Evolutionary conservation across 2,113 vertebrate genomes (phyloP).

Genomic region (Miniopterus natalensis): DNA sequence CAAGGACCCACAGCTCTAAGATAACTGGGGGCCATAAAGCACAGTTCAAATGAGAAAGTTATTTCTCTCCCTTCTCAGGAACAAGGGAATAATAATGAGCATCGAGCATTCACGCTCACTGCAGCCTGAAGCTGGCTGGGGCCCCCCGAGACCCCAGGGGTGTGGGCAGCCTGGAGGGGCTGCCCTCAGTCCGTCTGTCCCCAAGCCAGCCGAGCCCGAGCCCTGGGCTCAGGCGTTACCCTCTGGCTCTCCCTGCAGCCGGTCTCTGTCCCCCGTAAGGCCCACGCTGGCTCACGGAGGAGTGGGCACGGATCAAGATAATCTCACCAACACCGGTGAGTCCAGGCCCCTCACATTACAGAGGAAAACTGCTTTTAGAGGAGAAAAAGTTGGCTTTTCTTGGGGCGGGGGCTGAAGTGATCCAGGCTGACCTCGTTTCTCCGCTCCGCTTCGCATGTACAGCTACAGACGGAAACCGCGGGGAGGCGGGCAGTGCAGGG

Average conservation of each 20-base stretch:
- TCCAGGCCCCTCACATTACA: neutral
- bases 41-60: neutral
- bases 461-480: neutral
- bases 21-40: neutral
- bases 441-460: neutral
- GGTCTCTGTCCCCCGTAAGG: neutral
- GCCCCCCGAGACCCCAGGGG: neutral
- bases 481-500: neutral
- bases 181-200: neutral
- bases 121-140: neutral
- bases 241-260: neutral
- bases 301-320: neutral
- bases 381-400: neutral
- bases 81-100: neutral
- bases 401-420: neutral
- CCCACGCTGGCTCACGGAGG: neutral
- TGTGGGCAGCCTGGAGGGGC: neutral
- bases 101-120: neutral
- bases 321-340: neutral
- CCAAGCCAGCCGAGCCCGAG: accelerated
- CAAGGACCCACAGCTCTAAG: neutral
- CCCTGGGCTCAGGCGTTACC: neutral
- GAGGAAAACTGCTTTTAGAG: constrained; percentile 7
- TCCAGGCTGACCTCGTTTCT: neutral
- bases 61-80: neutral